Evolutionary conservation across 1,140 invertebrate species (phyloP).

Genomic region (Dendroctonus valens): DNA sequence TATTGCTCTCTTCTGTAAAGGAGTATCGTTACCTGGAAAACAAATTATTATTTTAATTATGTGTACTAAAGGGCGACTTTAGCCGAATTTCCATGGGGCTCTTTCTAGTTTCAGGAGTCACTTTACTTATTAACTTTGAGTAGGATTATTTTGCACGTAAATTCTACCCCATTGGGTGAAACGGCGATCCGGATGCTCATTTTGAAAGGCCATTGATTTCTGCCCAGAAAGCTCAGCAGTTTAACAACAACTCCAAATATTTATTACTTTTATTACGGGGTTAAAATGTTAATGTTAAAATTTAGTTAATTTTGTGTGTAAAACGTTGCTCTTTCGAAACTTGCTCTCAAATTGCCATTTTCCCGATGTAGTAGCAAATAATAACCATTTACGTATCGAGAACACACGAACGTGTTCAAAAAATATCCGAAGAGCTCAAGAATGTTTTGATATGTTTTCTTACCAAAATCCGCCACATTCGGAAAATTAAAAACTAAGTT

Average conservation of each 20-base stretch:
- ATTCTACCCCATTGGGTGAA: not conserved
- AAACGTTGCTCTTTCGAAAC: not conserved
- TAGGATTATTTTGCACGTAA: not conserved
- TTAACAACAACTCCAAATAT: not conserved
- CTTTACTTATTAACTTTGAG: not conserved
- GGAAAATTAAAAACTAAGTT: constrained; percentile 12
- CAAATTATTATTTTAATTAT: not conserved
- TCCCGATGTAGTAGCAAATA: not conserved
- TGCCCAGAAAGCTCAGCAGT: not conserved
- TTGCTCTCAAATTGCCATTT: not conserved
- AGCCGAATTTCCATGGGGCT: not conserved
- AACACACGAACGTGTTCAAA: not conserved
- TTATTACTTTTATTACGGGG: not conserved
- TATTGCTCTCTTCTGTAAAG: constrained; percentile 8
- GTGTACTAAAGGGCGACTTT: not conserved
- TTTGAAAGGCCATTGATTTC: not conserved
- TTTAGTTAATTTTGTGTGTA: too few species aligned
- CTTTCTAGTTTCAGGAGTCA: not conserved
- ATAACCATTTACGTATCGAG: not conserved
- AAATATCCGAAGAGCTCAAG: not conserved
- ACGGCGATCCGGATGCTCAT: too few species aligned
- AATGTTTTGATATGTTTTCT: not conserved
- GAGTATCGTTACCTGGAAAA: constrained; percentile 13
- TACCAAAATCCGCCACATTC: constrained; percentile 7
- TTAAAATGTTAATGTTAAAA: too few species aligned